Base-by-base conservation (phyloP, 2,888 invertebrate genomes). In the Pyrrhia umbra region DNA sequence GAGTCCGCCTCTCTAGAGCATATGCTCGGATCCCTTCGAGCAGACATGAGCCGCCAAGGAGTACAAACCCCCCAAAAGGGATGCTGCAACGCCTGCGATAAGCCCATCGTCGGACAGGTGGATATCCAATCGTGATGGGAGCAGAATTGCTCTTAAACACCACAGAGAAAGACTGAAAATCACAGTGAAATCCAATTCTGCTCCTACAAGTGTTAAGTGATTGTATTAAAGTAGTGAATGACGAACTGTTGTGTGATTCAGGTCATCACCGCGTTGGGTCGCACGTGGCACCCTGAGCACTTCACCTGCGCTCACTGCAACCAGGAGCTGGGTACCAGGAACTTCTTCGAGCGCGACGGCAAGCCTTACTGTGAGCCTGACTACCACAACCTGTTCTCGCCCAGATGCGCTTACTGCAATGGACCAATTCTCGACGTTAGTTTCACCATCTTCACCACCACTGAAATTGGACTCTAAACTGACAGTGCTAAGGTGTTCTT, bases 231-330 rank as follows among this genome's bases (percentile, higher is more conserved):
- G 61, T 79, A 83, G 84, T 80, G 77, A 72, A 58, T 75, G 54
- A 81, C 27, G 75, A 72, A 77, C 68, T 81, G 80, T 86, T 84
- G 61, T 86, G 80, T 85, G 83, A 77, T 76, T 65, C 91, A 95
- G 95, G 98, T 99, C 82, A 98, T 98, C 90, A 99, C 99, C 72
- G 99, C 99, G 18, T 91, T 99, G 90, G 99, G 99, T 58, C 98
- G 98, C 93, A 99, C 99, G 74, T 99, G 99, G 99, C 99, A 99
- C 92, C 99, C 99, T 47, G 99, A 99, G 95, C 99, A 99, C 94
- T 99, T 99, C 95, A 98, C 97, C 67, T 99, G 99, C 95, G 98
- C 98, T 78, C 99, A 99, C 89, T 99, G 99, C 96, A 98, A 97
- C 86, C 98, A 98, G 88, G 99, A 99, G 91, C 95, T 99, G 87